A percentile compares a stretch with the other conserved stretches of the same genome.
Conservation (phyloP, 2,888 invertebrate species). For the Melangyna quadrimaculata region DNA sequence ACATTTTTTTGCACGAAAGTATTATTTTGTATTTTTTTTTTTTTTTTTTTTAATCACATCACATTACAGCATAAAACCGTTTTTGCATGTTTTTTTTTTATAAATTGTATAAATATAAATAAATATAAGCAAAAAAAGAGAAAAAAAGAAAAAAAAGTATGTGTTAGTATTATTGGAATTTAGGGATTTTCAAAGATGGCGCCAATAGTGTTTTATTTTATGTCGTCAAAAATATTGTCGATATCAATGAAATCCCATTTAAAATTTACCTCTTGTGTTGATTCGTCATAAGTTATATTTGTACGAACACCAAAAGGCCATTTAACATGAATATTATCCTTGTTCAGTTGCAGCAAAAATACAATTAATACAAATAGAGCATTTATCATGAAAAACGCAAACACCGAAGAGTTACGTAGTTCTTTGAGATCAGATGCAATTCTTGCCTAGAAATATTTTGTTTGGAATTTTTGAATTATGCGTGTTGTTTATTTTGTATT, state of each 20-base stretch:
- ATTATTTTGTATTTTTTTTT: constrained; percentile 12
- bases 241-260: constrained; percentile 74
- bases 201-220: constrained; percentile 43
- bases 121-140: constrained; percentile 73
- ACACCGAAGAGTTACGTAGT: constrained; percentile 96
- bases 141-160: constrained; percentile 75
- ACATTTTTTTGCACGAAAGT: constrained; percentile 18
- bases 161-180: constrained; percentile 79
- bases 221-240: constrained; percentile 1
- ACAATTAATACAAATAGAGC: constrained; percentile 99
- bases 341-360: constrained; percentile 98
- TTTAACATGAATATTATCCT: constrained; percentile 96
- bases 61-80: constrained; percentile 75
- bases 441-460: constrained; percentile 88
- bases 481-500: neutral
- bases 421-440: constrained; percentile 95
- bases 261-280: constrained; percentile 92
- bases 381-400: constrained; percentile 99
- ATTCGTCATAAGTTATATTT: constrained; percentile 95
- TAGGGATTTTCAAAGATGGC: constrained; percentile 74
- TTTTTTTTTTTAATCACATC: constrained; percentile 68
- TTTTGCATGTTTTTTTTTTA: constrained; percentile 54
- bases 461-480: neutral
- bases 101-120: constrained; percentile 56
- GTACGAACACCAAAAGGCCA: constrained; percentile 98